Conservation (phyloP, 2,113 vertebrate species). For the Eublepharis macularius region DNA sequence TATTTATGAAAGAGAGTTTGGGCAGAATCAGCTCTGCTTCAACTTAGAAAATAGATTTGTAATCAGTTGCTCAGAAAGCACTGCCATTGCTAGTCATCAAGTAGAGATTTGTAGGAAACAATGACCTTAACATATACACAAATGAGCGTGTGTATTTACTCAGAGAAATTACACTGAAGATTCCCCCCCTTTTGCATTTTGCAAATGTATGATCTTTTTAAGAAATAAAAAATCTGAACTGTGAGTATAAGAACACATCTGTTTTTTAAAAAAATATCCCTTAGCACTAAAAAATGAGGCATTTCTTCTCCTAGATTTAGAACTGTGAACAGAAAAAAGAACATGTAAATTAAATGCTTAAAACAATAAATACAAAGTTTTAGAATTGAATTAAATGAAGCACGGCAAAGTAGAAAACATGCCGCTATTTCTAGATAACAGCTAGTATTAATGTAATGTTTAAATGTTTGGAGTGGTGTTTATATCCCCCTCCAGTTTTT, state of each 20-base stretch:
- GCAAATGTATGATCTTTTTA: not conserved
- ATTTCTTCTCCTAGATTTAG: not conserved
- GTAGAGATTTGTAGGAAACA: not conserved
- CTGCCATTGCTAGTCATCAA: not conserved
- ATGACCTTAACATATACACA: not conserved
- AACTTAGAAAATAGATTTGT: conserved; percentile 43
- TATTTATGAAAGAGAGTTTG: conserved; percentile 7
- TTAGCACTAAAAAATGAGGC: not conserved
- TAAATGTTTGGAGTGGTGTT: not conserved
- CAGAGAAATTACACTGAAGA: not conserved
- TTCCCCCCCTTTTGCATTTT: not conserved
- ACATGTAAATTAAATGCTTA: too few species aligned
- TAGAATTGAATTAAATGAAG: not conserved
- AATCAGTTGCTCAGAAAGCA: conserved; percentile 61
- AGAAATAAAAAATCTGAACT: not conserved
- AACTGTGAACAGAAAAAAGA: too few species aligned
- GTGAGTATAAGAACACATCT: not conserved
- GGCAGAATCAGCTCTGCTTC: conserved; percentile 27
- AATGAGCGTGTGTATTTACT: not conserved
- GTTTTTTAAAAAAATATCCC: not conserved
- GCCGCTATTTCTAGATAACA: too few species aligned
- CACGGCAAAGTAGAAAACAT: too few species aligned
- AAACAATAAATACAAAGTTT: not conserved
- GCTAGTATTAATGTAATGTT: not conserved
- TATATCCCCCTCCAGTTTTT: too few species aligned